Evolutionary conservation across 2,113 vertebrate species (phyloP), one percentile per base, ranked within the genome.

Genomic region (Petaurus breviceps): DNA sequence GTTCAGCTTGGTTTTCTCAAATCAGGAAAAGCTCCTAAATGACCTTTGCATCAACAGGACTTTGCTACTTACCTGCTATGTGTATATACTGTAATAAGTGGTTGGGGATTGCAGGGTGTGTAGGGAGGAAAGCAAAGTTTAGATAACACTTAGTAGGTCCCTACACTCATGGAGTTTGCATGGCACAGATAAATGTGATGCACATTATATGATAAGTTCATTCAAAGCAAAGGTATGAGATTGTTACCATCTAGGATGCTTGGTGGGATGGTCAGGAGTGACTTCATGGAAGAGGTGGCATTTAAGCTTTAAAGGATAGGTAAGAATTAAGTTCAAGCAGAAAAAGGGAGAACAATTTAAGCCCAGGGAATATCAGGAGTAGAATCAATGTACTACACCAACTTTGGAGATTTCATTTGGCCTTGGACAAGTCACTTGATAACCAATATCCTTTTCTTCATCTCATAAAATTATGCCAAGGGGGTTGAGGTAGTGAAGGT

Each of bases 1-100:
- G 23, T 94, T 95, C 92, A 94, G 96, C 90, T 68, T 95, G 93
- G n/a, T 97, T 89, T 55, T 50, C 97, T 98, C 43, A 94, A 26
- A 28, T 95, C 89, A 94, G 90, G 49, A 91, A 89, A 96, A 91
- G 46, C 61, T 93, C 90, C 97, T 93, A 84, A 96, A 93, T 94
- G 77, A 37, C 10, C 51, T 19, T 50, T 16, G 3, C 51, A 28
- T 11, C 91, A 55, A 49, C 51, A 92, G 37, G n/a, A 84, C 16
- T 84, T 84, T 43, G 22, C 22, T 84, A n/a, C 16, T 22, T n/a
- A 84, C 37, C 16, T 84, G 16, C n/a, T 84, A 22, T 84, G 16
- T 84, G 68, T 16, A 1, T 37, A 61, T 19, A n/a, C 31, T 84
- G 6, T 68, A 5, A 31, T 68, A 61, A 2, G 61, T 77, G 61